Conservation (phyloP, 2,888 invertebrate genomes). For the Pyrrhia umbra region DNA sequence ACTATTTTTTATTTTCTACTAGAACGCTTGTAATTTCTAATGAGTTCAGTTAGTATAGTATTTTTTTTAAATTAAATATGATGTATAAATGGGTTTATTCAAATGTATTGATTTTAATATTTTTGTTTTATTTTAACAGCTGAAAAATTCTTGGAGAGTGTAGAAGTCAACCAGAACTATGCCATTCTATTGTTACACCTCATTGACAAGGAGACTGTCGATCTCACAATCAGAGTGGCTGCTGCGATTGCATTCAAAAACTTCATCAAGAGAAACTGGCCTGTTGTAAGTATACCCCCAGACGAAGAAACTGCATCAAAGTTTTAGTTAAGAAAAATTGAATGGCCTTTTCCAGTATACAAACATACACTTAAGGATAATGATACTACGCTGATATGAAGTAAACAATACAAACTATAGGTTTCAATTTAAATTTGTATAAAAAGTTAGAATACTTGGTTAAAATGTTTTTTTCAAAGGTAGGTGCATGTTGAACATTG, state of each 20-base stretch:
- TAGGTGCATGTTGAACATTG: too few relatives aligned
- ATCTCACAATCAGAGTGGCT: constrained; percentile 95
- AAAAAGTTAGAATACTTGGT: too few relatives aligned
- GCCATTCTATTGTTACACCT: constrained; percentile 95
- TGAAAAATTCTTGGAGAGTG: constrained; percentile 97
- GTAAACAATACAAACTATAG: too few relatives aligned
- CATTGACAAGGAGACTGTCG: constrained; percentile 95
- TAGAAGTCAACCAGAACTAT: constrained; percentile 97
- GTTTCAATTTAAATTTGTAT: too few relatives aligned
- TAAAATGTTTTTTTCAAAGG: too few relatives aligned
- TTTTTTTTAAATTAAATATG: background rate
- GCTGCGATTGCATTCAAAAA: constrained; percentile 99
- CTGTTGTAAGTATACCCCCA: constrained; percentile 92
- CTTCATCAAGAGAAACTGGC: constrained; percentile 98
- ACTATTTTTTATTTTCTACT: too few relatives aligned
- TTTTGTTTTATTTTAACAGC: constrained; percentile 88
- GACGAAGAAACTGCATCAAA: too few relatives aligned
- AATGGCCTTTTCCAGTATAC: too few relatives aligned
- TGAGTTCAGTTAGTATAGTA: background rate
- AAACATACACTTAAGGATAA: too few relatives aligned
- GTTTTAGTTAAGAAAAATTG: too few relatives aligned
- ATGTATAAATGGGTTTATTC: background rate
- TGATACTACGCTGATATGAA: too few relatives aligned
- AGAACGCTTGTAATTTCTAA: too few relatives aligned
- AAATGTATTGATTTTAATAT: background rate